A percentile compares a stretch with the other conserved stretches of the same genome.
These are phyloP conservation scores for Chaetogeoica ovagalla DNA, from an alignment of 2,888 invertebrate species.

Conservation along the genomic window DNA sequence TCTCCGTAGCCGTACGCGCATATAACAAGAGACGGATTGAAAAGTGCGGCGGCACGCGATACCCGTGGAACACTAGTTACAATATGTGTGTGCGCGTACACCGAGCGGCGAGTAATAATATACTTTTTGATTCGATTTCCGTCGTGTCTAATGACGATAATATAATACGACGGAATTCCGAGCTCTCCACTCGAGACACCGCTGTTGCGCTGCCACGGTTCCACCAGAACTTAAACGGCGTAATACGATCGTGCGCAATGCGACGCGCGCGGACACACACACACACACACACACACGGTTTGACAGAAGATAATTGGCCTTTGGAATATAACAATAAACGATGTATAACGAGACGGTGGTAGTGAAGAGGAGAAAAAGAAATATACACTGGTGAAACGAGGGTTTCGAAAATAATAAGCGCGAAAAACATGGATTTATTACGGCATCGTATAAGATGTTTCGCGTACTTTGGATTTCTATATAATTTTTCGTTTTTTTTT, in stretches of 20 bases:
- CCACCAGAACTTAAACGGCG: not conserved
- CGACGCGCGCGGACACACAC: not conserved
- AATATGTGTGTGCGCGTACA: no score
- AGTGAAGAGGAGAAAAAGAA: not conserved
- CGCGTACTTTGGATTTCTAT: not conserved
- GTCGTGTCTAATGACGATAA: no score
- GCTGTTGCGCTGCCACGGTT: no score
- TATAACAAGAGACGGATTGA: no score
- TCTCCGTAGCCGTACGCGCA: no score
- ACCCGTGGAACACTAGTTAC: no score
- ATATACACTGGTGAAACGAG: not conserved
- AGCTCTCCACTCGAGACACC: not conserved
- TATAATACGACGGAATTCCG: no score
- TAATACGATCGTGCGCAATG: not conserved
- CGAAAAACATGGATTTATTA: not conserved
- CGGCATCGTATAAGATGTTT: not conserved
- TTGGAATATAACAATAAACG: not conserved
- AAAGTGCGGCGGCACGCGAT: no score
- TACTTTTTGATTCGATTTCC: no score
- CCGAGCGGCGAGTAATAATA: no score
- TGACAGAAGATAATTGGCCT: conserved; percentile 16
- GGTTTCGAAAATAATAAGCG: conserved; percentile 24
- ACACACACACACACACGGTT: no score
- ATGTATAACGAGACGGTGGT: not conserved
- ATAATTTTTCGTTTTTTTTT: not conserved